Percentiles rank a stretch among this genome's conserved stretches.
These are phyloP conservation scores for Pyrgilauda ruficollis DNA, from an alignment of 2,113 vertebrate genomes.

Conservation along the genomic window DNA sequence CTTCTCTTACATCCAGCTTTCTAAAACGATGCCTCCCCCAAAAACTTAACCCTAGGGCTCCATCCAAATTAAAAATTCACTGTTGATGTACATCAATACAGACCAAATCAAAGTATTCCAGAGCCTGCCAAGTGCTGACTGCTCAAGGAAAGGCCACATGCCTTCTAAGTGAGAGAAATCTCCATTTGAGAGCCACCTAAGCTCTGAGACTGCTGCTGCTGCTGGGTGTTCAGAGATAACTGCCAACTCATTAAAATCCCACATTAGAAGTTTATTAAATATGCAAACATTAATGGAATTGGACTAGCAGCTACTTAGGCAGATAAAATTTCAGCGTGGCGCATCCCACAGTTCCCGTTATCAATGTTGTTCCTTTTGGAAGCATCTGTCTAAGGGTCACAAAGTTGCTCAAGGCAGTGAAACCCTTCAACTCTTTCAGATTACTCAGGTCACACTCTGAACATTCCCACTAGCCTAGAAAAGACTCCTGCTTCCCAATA, in stretches of 20 bases:
- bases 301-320: constrained; percentile 18
- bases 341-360: not conserved
- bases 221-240: constrained; percentile 39
- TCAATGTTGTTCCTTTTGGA: not conserved
- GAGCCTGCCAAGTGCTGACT: not conserved
- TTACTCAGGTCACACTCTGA: not conserved
- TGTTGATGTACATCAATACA: not conserved
- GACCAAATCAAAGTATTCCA: not conserved
- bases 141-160: not conserved
- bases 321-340: not conserved
- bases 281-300: constrained; percentile 42
- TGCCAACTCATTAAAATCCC: constrained; percentile 45
- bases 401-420: not conserved
- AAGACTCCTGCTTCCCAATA: not conserved
- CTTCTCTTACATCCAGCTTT: not conserved
- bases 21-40: not conserved
- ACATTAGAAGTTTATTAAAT: constrained; percentile 43
- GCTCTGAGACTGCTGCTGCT: constrained; percentile 9
- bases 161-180: not conserved
- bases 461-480: not conserved
- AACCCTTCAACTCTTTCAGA: not conserved
- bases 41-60: constrained; percentile 1
- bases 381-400: not conserved
- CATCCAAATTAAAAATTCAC: not conserved
- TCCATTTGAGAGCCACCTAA: not conserved